phyloP scores from a whole-genome alignment of 2,888 invertebrate genomes.

The Sinotaia quadrata region DNA sequence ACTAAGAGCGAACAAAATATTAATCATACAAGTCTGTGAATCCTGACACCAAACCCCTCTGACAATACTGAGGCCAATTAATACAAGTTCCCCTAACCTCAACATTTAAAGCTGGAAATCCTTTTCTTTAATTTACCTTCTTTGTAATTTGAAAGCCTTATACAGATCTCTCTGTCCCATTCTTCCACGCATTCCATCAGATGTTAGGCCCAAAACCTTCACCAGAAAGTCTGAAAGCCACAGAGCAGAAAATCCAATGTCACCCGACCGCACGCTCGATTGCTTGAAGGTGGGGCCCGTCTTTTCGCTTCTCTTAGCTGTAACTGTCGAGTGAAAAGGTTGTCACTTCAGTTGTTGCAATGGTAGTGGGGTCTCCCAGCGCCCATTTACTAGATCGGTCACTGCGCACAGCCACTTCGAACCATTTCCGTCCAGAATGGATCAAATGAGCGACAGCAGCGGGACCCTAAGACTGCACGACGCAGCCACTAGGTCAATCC shows the following conservation, averaged over 20 bases:
- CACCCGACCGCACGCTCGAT: constrained; percentile 3
- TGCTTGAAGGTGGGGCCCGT: constrained; percentile 5
- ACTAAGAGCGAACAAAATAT: too few relatives aligned
- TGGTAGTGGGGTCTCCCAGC: not conserved
- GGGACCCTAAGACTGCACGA: not conserved
- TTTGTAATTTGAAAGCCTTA: too few relatives aligned
- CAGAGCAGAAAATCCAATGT: constrained; percentile 13
- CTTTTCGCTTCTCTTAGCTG: too few relatives aligned
- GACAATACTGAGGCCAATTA: too few relatives aligned
- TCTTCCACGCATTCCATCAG: too few relatives aligned
- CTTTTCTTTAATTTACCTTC: too few relatives aligned
- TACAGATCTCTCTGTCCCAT: too few relatives aligned
- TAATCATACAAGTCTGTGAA: too few relatives aligned
- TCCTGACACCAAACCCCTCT: too few relatives aligned
- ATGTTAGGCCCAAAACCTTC: too few relatives aligned
- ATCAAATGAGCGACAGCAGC: constrained; percentile 20
- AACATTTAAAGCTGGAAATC: too few relatives aligned
- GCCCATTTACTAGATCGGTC: not conserved
- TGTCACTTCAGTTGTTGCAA: constrained; percentile 14
- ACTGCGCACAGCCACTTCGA: constrained; percentile 2
- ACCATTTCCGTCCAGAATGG: constrained; percentile 26
- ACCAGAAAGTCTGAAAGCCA: constrained; percentile 7
- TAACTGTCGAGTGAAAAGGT: constrained; percentile 3
- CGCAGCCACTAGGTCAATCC: not conserved
- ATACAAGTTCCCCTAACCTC: too few relatives aligned